These are phyloP conservation scores for Palythoa grandiflora DNA, from an alignment of 92 coral and sea anemone species.

Conservation along the genomic window DNA sequence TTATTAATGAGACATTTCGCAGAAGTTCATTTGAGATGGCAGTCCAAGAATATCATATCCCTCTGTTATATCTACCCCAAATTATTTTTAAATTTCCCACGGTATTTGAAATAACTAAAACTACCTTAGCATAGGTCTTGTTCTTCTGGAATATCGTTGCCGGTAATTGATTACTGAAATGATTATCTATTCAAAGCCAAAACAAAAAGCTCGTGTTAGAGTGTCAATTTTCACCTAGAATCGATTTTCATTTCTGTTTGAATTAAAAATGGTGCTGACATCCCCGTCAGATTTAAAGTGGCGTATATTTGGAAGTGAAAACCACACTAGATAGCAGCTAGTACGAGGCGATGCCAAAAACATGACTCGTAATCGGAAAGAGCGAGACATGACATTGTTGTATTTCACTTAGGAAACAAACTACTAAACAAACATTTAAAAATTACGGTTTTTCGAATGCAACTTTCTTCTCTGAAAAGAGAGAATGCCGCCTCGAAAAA, in stretches of 20 bases:
- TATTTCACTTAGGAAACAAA: slow-evolving; percentile 12
- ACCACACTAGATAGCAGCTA: neutral
- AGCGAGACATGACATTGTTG: neutral
- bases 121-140: neutral
- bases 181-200: neutral
- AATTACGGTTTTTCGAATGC: neutral
- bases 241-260: neutral
- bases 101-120: neutral
- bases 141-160: neutral
- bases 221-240: neutral
- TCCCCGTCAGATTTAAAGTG: neutral
- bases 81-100: too few relatives aligned
- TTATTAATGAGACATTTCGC: neutral
- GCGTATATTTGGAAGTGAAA: neutral
- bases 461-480: neutral
- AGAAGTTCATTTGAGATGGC: neutral
- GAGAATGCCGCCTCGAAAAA: neutral
- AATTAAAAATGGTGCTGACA: neutral
- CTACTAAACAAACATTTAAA: neutral
- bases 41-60: neutral
- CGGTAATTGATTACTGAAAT: slow-evolving; percentile 9
- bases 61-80: neutral
- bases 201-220: neutral
- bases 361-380: neutral
- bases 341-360: neutral